Base-by-base conservation (phyloP, 2,888 invertebrate genomes). In the Nemotelus pantherinus region DNA sequence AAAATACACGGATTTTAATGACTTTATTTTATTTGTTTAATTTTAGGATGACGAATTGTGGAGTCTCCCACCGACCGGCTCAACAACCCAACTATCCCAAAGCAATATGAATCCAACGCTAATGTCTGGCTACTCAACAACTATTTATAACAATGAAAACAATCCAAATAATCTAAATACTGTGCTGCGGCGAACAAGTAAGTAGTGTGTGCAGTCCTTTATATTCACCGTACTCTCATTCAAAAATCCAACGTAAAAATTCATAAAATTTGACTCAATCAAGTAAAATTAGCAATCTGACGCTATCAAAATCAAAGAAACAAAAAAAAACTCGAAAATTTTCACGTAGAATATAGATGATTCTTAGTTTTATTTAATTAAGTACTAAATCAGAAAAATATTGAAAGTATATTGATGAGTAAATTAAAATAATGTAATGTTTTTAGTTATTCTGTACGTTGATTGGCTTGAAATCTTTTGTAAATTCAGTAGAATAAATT, bases 151-250 rank as follows among this genome's bases (percentile, higher is more conserved):
- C 67, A 81, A 81, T 77, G 82, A 82, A 77, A 81, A 82, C 77
- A 81, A 81, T 79, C 82, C 81, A 77, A 81, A 81, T 70, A 80
- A 81, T 75, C 79, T 82, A 55, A 83, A 83, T 80, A 83, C 84
- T 78, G 84, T 84, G 77, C 83, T 86, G 76, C 83, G 86, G 82
- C 84, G 87, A 83, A 87, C 87, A 85, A 87, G 87, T 87, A 82
- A 87, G 87, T 85, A 81, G 41, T 48, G 25, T 25, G 25, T 25
- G 44, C 25, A 25, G 25, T 43, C 58, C 6, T 48, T 67, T 64
- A 43, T 25, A 25, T 25, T 25, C 5, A 57, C 25, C 57, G 3
- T 10, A 25, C 57, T 57, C 48, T 68, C 50, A 68, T 9, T 10
- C 2, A 55, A 55, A 41, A 41, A 39, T 25, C 25, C 25, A 25